Evolutionary conservation across 2,113 vertebrate species (phyloP).

Genomic region (Malurus alboscapulatus): DNA sequence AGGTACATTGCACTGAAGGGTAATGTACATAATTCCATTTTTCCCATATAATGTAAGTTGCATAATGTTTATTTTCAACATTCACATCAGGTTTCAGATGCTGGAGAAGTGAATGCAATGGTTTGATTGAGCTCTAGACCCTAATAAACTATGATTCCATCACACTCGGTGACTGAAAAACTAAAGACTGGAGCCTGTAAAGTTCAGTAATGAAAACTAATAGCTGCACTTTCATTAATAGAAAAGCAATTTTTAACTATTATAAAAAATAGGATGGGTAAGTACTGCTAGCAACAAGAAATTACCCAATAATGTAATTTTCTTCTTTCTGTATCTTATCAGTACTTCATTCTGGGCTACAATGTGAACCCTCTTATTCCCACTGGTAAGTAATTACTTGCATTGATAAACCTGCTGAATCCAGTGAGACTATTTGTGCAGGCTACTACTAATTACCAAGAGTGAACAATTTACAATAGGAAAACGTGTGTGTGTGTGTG

Average conservation of each 20-base stretch:
- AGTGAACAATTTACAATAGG: not conserved
- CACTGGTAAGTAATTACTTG: not conserved
- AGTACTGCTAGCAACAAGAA: not conserved
- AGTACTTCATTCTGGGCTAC: not conserved
- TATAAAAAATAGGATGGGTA: not conserved
- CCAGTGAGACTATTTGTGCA: not conserved
- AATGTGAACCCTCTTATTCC: not conserved
- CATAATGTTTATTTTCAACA: not conserved
- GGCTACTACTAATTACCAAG: not conserved
- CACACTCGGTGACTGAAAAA: not conserved
- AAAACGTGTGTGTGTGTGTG: not conserved
- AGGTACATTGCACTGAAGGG: not conserved
- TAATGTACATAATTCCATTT: constrained; percentile 6
- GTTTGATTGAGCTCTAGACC: not conserved
- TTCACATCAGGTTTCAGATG: not conserved
- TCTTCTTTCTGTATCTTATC: not conserved
- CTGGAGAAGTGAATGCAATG: not conserved
- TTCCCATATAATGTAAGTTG: not conserved
- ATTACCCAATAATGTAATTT: not conserved
- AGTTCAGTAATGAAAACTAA: not conserved
- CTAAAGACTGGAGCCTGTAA: not conserved
- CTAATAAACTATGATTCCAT: not conserved
- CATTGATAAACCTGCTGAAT: constrained; percentile 18
- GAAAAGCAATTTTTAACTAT: not conserved
- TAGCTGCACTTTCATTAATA: not conserved